Base-by-base conservation (phyloP, 2,888 invertebrate genomes). In the Pristionchus mayeri region DNA sequence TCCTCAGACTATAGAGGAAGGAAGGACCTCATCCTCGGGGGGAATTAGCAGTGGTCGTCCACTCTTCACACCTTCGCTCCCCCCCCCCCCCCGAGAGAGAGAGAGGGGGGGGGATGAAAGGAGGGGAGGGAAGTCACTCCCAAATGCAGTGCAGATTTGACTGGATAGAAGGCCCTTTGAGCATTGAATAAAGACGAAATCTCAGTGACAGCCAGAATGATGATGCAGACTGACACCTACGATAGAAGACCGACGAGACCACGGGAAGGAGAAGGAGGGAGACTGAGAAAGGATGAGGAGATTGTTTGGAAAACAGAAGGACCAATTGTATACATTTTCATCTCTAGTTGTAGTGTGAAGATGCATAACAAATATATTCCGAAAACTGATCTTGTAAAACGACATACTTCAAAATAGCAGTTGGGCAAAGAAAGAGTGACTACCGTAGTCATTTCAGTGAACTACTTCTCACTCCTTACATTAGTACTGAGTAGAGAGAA, bases 61-160 rank as follows among this genome's bases (percentile, higher is more conserved):
- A 60, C 57, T 13, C 21, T 37, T 37, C 67, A 37, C 67, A 67
- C 67, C 67, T 67, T 67, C 27, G 11, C 18, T 3, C 24, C n/a
- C n/a, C n/a, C n/a, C n/a, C n/a, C n/a, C n/a, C n/a, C 3, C 24
- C 6, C n/a, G n/a, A 27, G 57, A n/a, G 4, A 16, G 6, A 37
- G 9, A 18, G 57, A 60, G 21, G 27, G 37, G 67, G 9, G 37
- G 27, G 18, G 67, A 37, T 3, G 24, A 21, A 24, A 67, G 67
- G 37, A 63, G 63, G 21, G 21, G 63, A 71, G 71, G n/a, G 71
- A 71, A 71, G 71, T 71, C 71, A 71, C 71, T 71, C 30, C 37
- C 30, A 71, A 71, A 71, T 71, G 71, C 71, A 71, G 71, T 71
- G 71, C 44, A 71, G 71, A 71, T 71, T 71, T 71, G 71, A 71